These are phyloP conservation scores for Himalopsyche kuldschensis DNA, from an alignment of 2,888 invertebrate genomes.

Conservation along the genomic window DNA sequence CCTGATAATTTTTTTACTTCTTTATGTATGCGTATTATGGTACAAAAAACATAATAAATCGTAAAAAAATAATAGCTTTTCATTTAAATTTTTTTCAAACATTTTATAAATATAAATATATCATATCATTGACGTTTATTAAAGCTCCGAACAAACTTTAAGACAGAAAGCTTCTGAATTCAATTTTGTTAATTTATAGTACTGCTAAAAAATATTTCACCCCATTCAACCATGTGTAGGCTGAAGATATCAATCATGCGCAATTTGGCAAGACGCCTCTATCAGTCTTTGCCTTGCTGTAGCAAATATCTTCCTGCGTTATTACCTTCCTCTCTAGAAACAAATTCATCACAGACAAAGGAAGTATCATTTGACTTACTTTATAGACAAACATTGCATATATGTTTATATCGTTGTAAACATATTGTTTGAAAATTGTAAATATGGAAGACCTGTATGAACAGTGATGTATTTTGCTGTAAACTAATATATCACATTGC, in stretches of 20 bases:
- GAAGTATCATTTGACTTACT: neutral
- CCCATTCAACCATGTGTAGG: neutral
- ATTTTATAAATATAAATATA: too few species aligned
- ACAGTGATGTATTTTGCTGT: neutral
- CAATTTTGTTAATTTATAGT: neutral
- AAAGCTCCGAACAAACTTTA: neutral
- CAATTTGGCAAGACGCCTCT: neutral
- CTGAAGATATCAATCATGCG: neutral
- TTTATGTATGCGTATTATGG: too few species aligned
- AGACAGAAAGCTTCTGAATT: neutral
- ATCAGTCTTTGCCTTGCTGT: neutral
- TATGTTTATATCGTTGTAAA: neutral
- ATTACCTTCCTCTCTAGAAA: neutral
- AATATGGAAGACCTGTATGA: neutral
- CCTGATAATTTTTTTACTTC: too few species aligned
- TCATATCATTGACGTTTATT: neutral
- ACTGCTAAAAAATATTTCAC: neutral
- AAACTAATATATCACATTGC: too few species aligned
- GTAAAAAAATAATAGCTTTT: too few species aligned
- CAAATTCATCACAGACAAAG: neutral
- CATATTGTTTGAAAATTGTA: neutral
- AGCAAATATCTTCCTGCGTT: neutral
- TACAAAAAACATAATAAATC: too few species aligned
- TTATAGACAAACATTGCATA: neutral
- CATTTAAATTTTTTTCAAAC: too few species aligned